These are phyloP conservation scores for Gallinago stenura DNA, from an alignment of 2,797 vertebrate genomes.

Conservation along the genomic window DNA sequence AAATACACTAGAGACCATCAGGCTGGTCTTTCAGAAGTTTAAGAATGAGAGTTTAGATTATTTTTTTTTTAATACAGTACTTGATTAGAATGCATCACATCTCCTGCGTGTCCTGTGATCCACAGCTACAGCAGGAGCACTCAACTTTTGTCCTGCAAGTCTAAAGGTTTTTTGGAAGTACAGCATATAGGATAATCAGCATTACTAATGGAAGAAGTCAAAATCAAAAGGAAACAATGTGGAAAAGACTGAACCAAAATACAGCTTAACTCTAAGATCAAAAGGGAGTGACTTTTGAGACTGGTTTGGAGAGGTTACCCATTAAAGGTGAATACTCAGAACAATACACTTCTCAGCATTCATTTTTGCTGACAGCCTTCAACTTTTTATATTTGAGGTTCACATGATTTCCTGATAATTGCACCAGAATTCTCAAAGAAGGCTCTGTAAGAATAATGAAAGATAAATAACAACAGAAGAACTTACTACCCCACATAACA, in stretches of 20 bases:
- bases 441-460: neutral
- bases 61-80: neutral
- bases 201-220: neutral
- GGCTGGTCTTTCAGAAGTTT: neutral
- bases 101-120: neutral
- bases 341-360: neutral
- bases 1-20: neutral
- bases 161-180: neutral
- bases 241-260: neutral
- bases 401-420: neutral
- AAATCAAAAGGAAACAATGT: neutral
- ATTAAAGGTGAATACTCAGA: neutral
- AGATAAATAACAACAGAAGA: neutral
- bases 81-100: neutral
- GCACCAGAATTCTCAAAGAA: neutral
- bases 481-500: neutral
- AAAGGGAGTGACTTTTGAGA: neutral
- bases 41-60: neutral
- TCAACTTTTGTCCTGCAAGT: constrained; percentile 1
- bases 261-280: neutral
- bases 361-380: neutral
- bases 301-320: too few species aligned
- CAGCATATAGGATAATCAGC: neutral
- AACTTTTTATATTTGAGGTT: neutral
- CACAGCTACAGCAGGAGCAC: neutral